Evolutionary conservation across 2,113 vertebrate species (phyloP).

Genomic region (Sakesphorus luctuosus): DNA sequence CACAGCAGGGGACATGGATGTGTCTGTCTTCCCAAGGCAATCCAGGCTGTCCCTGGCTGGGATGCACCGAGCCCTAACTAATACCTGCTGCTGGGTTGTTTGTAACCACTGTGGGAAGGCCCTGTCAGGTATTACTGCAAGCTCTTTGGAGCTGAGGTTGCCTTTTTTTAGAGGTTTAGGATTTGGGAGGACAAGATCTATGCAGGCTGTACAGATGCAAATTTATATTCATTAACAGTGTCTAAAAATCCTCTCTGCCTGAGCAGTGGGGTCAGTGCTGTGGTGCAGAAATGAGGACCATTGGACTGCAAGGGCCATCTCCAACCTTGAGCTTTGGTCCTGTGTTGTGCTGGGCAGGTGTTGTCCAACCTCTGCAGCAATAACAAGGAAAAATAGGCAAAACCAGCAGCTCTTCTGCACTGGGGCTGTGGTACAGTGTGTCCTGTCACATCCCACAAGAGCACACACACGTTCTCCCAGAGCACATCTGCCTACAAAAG

Average conservation of each 20-base stretch:
- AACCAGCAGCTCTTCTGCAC: not conserved
- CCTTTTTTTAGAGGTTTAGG: not conserved
- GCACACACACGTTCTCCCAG: not conserved
- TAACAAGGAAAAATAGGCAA: fast-evolving
- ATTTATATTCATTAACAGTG: not conserved
- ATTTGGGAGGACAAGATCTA: not conserved
- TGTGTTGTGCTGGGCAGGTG: fast-evolving
- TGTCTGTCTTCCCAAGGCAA: not conserved
- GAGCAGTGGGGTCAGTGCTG: not conserved
- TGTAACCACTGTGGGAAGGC: not conserved
- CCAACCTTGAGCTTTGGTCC: not conserved
- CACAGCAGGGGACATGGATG: not conserved
- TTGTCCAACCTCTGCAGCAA: fast-evolving
- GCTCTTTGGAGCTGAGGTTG: not conserved
- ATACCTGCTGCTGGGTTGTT: not conserved
- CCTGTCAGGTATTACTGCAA: not conserved
- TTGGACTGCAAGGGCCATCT: not conserved
- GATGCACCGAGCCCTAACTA: not conserved
- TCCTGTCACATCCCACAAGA: not conserved
- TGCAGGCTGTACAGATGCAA: fast-evolving
- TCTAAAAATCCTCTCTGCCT: not conserved
- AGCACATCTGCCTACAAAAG: not conserved
- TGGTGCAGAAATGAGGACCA: not conserved
- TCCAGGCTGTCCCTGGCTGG: fast-evolving
- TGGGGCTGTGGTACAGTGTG: fast-evolving